phyloP scores from a whole-genome alignment of 2,113 vertebrate genomes.

The Tringa solitaria region DNA sequence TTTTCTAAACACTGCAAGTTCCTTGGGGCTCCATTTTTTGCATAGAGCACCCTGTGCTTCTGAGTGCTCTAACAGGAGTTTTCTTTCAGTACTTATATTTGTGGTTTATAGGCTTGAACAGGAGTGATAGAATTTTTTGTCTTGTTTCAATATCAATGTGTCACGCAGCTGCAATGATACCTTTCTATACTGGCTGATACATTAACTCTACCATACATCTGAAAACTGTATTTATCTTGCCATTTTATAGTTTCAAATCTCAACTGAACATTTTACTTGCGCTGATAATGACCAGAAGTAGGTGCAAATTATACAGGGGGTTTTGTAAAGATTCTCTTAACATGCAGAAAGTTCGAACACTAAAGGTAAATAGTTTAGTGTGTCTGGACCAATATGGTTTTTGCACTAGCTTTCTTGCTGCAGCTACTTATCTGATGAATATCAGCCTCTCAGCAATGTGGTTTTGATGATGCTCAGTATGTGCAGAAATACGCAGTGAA shows the following conservation, averaged over 20 bases:
- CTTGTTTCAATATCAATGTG: background rate
- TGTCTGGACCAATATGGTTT: background rate
- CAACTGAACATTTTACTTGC: background rate
- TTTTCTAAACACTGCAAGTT: background rate
- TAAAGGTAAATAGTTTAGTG: background rate
- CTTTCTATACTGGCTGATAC: background rate
- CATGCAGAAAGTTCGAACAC: background rate
- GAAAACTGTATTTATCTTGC: background rate
- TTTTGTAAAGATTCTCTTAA: background rate
- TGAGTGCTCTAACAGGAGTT: background rate
- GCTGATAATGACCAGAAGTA: background rate
- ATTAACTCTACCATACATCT: background rate
- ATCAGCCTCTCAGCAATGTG: background rate
- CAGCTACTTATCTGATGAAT: background rate
- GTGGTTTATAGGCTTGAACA: background rate
- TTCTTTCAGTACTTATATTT: background rate
- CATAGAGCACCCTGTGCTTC: background rate
- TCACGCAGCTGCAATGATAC: background rate
- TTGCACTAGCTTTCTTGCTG: background rate
- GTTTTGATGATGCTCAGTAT: background rate
- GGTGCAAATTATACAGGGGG: background rate
- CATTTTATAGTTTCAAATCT: background rate
- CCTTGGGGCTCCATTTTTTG: background rate
- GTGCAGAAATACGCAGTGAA: background rate
- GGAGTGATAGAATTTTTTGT: background rate